phyloP scores from a whole-genome alignment of 2,113 vertebrate genomes.

The Aspiorhynchus laticeps region DNA sequence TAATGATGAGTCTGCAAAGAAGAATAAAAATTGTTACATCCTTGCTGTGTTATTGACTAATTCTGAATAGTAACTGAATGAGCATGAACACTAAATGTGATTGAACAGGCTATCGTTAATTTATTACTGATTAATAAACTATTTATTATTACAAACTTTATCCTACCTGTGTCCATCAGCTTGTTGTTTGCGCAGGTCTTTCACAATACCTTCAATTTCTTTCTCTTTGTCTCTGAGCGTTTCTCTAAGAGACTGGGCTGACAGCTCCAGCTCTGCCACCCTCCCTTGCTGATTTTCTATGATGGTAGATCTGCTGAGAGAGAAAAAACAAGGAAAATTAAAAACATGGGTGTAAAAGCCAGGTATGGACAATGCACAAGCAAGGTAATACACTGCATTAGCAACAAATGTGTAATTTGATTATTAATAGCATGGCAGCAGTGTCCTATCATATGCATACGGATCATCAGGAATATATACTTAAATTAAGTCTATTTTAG shows the following conservation, averaged over 20 bases:
- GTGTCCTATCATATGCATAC: background rate
- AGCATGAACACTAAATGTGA: background rate
- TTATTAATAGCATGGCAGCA: background rate
- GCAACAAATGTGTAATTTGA: background rate
- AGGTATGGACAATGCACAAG: background rate
- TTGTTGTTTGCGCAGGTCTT: conserved; percentile 72
- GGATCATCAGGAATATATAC: background rate
- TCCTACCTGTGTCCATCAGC: conserved; percentile 77
- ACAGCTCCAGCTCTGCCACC: conserved; percentile 70
- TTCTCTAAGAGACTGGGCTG: conserved; percentile 67
- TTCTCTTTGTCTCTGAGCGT: conserved; percentile 70
- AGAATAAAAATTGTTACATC: background rate
- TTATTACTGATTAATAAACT: background rate
- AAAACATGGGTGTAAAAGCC: background rate
- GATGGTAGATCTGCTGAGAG: conserved; percentile 61
- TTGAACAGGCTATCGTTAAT: background rate
- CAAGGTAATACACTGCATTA: background rate
- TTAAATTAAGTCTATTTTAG: background rate
- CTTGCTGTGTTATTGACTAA: background rate
- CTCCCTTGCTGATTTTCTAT: conserved; percentile 66
- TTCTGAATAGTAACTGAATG: background rate
- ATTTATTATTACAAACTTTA: background rate
- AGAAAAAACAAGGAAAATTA: background rate
- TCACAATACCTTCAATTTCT: conserved; percentile 68
- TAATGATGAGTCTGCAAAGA: conserved; percentile 75